Evolutionary conservation across 92 coral and sea anemone genomes (phyloP).

Genomic region (Bergia puertoricense): DNA sequence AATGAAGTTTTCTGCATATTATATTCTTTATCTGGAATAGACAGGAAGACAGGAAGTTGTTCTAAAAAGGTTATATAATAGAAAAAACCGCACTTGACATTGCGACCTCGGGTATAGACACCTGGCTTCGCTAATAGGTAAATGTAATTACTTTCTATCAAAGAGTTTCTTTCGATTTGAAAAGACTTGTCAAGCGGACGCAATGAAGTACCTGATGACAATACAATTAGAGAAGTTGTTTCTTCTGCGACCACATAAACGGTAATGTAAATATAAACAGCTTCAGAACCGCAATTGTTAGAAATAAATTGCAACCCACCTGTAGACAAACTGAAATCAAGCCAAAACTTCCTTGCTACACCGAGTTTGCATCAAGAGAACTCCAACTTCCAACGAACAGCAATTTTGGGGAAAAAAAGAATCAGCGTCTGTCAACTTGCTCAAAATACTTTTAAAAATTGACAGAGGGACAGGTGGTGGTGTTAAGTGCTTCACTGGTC

Average conservation of each 20-base stretch:
- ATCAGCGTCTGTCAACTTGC: neutral
- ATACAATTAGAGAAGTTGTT: neutral
- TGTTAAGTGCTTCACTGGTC: neutral
- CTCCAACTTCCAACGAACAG: neutral
- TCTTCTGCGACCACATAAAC: neutral
- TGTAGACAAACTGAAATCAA: neutral
- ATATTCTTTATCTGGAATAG: too few species aligned
- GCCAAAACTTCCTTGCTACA: neutral
- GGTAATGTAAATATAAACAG: neutral
- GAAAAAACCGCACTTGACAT: too few species aligned
- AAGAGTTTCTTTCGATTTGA: too few species aligned
- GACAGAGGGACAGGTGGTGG: neutral
- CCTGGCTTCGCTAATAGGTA: too few species aligned
- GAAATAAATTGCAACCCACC: neutral
- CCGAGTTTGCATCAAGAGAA: neutral
- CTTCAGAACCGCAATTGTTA: neutral
- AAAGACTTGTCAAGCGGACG: neutral
- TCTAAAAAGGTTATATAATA: too few species aligned
- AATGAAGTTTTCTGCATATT: too few species aligned
- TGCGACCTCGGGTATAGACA: too few species aligned
- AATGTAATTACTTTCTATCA: too few species aligned
- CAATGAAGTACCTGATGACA: neutral
- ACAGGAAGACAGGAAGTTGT: too few species aligned
- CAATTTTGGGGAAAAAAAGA: neutral
- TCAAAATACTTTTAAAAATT: too few species aligned